Evolutionary conservation across 2,797 vertebrate genomes (phyloP).

Genomic region (Distichodus sexfasciatus): DNA sequence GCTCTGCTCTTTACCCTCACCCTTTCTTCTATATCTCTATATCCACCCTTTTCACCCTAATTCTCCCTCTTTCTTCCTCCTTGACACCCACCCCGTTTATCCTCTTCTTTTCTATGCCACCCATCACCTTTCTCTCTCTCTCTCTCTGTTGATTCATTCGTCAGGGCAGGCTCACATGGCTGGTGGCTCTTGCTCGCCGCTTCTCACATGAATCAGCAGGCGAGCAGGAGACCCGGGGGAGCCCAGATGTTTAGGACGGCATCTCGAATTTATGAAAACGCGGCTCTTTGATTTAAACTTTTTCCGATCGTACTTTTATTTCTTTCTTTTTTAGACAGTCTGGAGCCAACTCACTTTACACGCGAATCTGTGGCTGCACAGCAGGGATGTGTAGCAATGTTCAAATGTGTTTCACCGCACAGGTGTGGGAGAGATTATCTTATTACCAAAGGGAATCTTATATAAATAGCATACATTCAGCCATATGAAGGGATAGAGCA

Average conservation of each 20-base stretch:
- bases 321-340: slow-evolving; percentile 47
- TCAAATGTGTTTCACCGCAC: slow-evolving; percentile 9
- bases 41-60: no score
- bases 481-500: no score
- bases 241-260: slow-evolving; percentile 67
- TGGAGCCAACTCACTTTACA: slow-evolving; percentile 26
- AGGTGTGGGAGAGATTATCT: slow-evolving; percentile 1
- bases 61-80: no score
- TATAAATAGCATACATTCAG: no score
- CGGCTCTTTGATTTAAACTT: slow-evolving; percentile 70
- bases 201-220: slow-evolving; percentile 47
- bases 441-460: no score
- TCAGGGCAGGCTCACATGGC: slow-evolving; percentile 49
- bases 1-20: no score
- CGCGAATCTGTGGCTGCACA: slow-evolving; percentile 32
- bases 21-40: no score
- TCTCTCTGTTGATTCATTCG: slow-evolving; percentile 48
- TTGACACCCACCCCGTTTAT: no score
- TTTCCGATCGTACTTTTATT: slow-evolving; percentile 59
- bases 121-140: slow-evolving; percentile 24
- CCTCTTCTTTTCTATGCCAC: no score
- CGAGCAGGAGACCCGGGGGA: slow-evolving; percentile 47
- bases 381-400: slow-evolving; percentile 18
- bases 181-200: slow-evolving; percentile 52
- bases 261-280: slow-evolving; percentile 54